Evolutionary conservation across 2,888 invertebrate genomes (phyloP).

Genomic region (Caenorhabditis zanzibari): DNA sequence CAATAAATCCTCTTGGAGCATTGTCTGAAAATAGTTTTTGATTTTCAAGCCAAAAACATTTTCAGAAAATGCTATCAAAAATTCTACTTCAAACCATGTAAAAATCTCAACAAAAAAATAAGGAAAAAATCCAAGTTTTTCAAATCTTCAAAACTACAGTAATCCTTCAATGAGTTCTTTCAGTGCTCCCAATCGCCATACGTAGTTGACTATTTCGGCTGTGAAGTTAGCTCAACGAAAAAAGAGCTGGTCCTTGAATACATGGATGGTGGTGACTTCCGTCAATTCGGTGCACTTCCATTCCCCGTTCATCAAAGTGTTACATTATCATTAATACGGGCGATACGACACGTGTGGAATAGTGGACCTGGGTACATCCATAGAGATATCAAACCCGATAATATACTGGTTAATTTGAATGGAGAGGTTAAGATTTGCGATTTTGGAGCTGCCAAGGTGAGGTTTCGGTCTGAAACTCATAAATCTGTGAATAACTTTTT

Average conservation of each 20-base stretch:
- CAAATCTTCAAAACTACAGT: too few species aligned
- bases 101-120: too few species aligned
- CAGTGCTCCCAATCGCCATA: slow-evolving; percentile 62
- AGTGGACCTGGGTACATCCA: slow-evolving; percentile 65
- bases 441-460: slow-evolving; percentile 60
- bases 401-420: slow-evolving; percentile 51
- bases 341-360: slow-evolving; percentile 52
- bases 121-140: too few species aligned
- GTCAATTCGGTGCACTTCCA: slow-evolving; percentile 54
- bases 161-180: neutral
- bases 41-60: too few species aligned
- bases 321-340: slow-evolving; percentile 52
- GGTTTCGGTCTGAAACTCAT: neutral
- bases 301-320: slow-evolving; percentile 53
- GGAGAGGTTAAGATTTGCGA: slow-evolving; percentile 66
- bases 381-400: slow-evolving; percentile 66
- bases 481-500: too few species aligned
- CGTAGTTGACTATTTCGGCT: slow-evolving; percentile 52
- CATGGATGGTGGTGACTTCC: slow-evolving; percentile 57
- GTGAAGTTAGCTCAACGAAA: slow-evolving; percentile 45
- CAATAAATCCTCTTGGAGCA: too few species aligned
- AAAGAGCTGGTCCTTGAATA: slow-evolving; percentile 60
- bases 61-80: too few species aligned
- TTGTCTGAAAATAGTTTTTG: too few species aligned
- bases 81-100: too few species aligned